Evolutionary conservation across 1,140 invertebrate species (phyloP).

Genomic region (Phenacoccus solenopsis): DNA sequence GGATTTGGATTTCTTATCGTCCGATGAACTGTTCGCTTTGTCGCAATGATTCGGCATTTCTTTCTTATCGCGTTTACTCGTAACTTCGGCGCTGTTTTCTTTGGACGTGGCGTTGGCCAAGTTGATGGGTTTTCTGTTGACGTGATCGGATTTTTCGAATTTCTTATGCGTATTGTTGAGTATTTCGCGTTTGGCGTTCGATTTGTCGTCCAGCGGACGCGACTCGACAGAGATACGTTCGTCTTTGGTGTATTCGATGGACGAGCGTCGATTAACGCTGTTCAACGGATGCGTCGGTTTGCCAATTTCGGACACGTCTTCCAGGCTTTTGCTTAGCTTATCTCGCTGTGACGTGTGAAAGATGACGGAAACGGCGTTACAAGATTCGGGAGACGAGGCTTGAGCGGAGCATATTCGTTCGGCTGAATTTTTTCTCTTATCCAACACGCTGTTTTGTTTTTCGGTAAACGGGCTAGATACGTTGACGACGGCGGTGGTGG

Average conservation of each 20-base stretch:
- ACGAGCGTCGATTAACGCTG: not conserved
- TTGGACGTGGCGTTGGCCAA: not conserved
- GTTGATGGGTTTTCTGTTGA: not conserved
- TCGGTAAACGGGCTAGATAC: not conserved
- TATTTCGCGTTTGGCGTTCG: not conserved
- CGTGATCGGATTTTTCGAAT: not conserved
- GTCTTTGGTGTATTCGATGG: not conserved
- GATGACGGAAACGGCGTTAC: not conserved
- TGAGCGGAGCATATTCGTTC: not conserved
- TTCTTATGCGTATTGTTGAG: not conserved
- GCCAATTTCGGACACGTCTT: not conserved
- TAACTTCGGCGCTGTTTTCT: not conserved
- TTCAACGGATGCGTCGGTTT: not conserved
- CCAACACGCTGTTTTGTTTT: not conserved
- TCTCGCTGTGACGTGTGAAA: not conserved
- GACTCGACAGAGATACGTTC: not conserved
- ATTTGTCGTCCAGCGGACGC: not conserved
- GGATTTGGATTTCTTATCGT: not conserved
- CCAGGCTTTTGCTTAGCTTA: not conserved
- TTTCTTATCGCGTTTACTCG: not conserved
- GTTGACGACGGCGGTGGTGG: too few species aligned
- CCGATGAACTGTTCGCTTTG: not conserved
- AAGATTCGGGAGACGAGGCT: not conserved
- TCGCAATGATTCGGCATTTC: not conserved
- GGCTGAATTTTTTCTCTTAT: constrained; percentile 1